Base-by-base conservation (phyloP, 2,888 invertebrate species). In the Diaphora mendica region DNA sequence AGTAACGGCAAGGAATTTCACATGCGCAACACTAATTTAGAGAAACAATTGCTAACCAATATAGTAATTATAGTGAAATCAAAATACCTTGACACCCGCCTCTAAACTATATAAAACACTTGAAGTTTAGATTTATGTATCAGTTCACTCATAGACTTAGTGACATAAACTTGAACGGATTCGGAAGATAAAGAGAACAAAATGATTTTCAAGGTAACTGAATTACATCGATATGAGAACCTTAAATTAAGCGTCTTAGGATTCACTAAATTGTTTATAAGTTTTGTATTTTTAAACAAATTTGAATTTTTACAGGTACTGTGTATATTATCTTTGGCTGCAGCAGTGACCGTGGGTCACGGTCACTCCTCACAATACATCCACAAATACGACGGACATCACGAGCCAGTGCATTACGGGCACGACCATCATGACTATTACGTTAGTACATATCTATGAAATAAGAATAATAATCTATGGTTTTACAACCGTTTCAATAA, bases 361-460 rank as follows among this genome's bases (percentile, higher is more conserved):
- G 85, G 81, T 23, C 87, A 86, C 73, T 90, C 90, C 7, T 89
- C 90, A 8, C 89, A 89, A 73, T 85, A 88, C 78, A 84, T 90
- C 84, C 77, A 88, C 72, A 79, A 89, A 81, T 65, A 90, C 82
- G 77, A 74, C 75, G 88, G 81, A 79, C 91, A 88, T 33, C 84
- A 85, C 64, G 75, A 81, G 64, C 82, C 78, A 71, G 85, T 85
- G 23, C 72, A 82, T 11, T 81, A 83, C 8, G 81, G 79, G 26
- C 83, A 84, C 65, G 77, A 75, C 3, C 76, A 82, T 35, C 69
- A 77, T n/a, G 82, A 82, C 44, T 84, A 70, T 44, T 80, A 82
- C 7, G 82, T 82, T 30, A 59, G 69, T 69, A 35, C 35, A 35
- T 35, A 39, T 42, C 17, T 13, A 73, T 51, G 0, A 1, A n/a